Percentiles rank a stretch among this genome's conserved stretches.
Conservation (phyloP, 2,888 invertebrate genomes). For the Aethes cnicana region DNA sequence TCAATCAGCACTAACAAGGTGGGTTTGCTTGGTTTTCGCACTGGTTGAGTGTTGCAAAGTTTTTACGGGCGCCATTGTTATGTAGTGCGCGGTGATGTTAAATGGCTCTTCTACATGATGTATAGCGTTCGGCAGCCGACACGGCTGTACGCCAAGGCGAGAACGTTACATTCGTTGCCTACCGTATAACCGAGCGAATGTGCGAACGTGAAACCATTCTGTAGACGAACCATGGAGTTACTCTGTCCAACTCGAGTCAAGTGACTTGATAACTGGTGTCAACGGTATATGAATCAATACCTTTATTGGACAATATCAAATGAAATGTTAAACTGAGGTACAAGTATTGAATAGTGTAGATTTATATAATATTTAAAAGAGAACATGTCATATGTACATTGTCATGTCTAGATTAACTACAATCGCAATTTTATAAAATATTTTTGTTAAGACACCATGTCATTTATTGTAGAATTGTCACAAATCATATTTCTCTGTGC, state of each 20-base stretch:
- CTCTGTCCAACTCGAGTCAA: slow-evolving; percentile 31
- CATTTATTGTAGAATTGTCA: slow-evolving; percentile 35
- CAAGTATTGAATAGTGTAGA: slow-evolving; percentile 57
- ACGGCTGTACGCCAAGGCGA: no score
- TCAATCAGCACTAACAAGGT: slow-evolving; percentile 43
- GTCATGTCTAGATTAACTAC: slow-evolving; percentile 32
- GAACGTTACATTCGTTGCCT: no score
- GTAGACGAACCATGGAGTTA: no score
- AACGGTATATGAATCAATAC: slow-evolving; percentile 43
- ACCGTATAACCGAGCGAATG: no score
- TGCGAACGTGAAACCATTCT: no score
- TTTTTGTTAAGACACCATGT: slow-evolving; percentile 35
- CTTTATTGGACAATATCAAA: slow-evolving; percentile 61
- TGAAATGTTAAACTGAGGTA: slow-evolving; percentile 54
- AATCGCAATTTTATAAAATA: slow-evolving; percentile 32
- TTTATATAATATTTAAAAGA: slow-evolving; percentile 44
- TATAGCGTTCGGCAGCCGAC: no score
- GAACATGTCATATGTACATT: slow-evolving; percentile 39
- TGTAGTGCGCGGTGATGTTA: no score
- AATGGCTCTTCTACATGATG: no score
- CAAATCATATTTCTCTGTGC: slow-evolving; percentile 46
- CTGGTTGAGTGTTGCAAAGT: slow-evolving; percentile 33
- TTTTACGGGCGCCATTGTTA: no score
- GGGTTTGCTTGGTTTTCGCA: slow-evolving; percentile 48
- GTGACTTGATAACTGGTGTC: slow-evolving; percentile 53